Conservation (phyloP, 2,113 vertebrate species). For the Genyomyrus donnyi region DNA sequence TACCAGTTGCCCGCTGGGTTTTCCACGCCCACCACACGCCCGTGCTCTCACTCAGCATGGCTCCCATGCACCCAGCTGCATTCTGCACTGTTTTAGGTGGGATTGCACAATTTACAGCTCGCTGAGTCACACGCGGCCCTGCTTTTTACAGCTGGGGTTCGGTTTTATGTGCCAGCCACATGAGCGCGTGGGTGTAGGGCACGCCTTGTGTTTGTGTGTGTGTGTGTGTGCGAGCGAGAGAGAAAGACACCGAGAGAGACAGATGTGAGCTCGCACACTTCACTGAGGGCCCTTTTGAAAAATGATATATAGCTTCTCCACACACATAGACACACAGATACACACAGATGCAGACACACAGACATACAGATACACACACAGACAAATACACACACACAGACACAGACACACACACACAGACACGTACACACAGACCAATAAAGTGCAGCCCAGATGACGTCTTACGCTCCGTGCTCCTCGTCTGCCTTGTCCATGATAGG, state of each 20-base stretch:
- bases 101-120: neutral
- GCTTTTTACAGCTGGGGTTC: neutral
- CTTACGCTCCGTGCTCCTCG: neutral
- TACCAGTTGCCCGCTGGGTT: neutral
- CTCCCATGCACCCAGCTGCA: neutral
- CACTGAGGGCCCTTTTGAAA: neutral
- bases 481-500: neutral
- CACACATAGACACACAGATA: neutral
- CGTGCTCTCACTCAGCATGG: neutral
- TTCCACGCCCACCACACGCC: neutral
- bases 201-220: neutral
- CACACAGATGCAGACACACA: neutral
- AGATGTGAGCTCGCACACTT: neutral
- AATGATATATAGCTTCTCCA: neutral
- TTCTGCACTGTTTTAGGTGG: neutral
- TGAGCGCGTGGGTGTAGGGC: neutral
- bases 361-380: neutral
- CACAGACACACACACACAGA: neutral
- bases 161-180: neutral
- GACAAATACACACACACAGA: neutral
- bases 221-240: neutral
- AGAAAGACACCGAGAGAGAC: neutral
- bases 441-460: neutral
- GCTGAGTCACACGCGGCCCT: neutral
- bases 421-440: neutral